These are phyloP conservation scores for Nibea coibor DNA, from an alignment of 2,113 vertebrate species.

Conservation along the genomic window DNA sequence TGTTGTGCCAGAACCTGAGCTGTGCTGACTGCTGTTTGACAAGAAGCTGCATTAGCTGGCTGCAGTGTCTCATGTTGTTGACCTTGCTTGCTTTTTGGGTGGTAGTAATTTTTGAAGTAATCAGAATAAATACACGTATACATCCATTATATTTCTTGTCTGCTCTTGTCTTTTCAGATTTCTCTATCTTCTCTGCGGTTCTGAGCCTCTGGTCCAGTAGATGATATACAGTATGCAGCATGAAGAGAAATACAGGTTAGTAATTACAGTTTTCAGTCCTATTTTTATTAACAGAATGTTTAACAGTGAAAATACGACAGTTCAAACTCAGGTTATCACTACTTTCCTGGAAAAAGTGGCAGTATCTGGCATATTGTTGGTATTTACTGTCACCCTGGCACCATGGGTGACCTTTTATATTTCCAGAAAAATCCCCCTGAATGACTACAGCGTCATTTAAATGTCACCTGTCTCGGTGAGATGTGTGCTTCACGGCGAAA, in stretches of 20 bases:
- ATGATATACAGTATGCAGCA: not conserved
- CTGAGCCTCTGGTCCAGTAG: not conserved
- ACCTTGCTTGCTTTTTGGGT: too few relatives aligned
- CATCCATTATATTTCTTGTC: too few relatives aligned
- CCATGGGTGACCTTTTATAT: constrained; percentile 64
- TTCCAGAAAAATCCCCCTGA: constrained; percentile 47
- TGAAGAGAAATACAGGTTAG: not conserved
- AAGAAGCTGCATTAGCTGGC: too few relatives aligned
- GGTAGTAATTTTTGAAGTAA: too few relatives aligned
- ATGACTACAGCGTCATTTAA: constrained; percentile 54
- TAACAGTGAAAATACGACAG: not conserved
- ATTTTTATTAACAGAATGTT: not conserved
- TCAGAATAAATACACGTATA: too few relatives aligned
- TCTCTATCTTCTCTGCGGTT: not conserved
- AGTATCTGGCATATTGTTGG: constrained; percentile 34
- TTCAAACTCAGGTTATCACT: not conserved
- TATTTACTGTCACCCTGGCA: constrained; percentile 44
- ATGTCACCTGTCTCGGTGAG: constrained; percentile 68
- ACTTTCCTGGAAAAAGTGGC: not conserved
- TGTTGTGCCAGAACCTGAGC: too few relatives aligned
- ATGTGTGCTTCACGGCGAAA: constrained; percentile 44
- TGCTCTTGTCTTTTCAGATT: not conserved
- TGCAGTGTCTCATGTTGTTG: too few relatives aligned
- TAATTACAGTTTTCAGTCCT: not conserved
- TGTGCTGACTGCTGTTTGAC: too few relatives aligned